Evolutionary conservation across 2,888 invertebrate genomes (phyloP).

Genomic region (Melitaea athalia): DNA sequence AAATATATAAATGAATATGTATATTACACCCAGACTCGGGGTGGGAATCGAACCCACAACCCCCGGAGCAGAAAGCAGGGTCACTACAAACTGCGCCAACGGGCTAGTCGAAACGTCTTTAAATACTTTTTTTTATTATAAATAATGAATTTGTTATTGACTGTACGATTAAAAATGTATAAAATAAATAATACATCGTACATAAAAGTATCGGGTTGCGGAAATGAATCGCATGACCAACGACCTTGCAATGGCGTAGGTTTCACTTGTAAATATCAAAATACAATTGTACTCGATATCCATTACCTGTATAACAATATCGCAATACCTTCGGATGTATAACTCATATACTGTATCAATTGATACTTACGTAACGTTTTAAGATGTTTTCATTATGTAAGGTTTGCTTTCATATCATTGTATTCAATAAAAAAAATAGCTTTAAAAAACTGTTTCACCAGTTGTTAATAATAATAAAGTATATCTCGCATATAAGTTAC

Average conservation of each 20-base stretch:
- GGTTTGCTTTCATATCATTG: not conserved
- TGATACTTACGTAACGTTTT: not conserved
- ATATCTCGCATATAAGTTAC: no score
- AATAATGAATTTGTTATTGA: not conserved
- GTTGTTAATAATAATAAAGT: no score
- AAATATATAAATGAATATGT: no score
- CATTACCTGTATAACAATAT: conserved; percentile 9
- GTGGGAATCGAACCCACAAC: no score
- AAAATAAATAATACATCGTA: conserved; percentile 25
- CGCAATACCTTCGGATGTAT: not conserved
- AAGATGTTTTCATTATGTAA: not conserved
- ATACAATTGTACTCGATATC: conserved; percentile 30
- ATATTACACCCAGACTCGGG: no score
- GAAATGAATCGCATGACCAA: conserved; percentile 63
- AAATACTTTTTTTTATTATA: no score
- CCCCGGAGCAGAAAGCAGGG: no score
- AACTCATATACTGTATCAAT: not conserved
- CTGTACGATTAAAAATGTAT: not conserved
- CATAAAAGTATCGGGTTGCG: conserved; percentile 57
- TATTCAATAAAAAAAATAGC: not conserved
- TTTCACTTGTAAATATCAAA: conserved; percentile 46
- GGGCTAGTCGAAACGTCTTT: no score
- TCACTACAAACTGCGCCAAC: no score
- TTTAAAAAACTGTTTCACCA: no score
- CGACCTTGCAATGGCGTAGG: conserved; percentile 61